Evolutionary conservation across 2,113 vertebrate genomes (phyloP).

Genomic region (Chaetura pelagica): DNA sequence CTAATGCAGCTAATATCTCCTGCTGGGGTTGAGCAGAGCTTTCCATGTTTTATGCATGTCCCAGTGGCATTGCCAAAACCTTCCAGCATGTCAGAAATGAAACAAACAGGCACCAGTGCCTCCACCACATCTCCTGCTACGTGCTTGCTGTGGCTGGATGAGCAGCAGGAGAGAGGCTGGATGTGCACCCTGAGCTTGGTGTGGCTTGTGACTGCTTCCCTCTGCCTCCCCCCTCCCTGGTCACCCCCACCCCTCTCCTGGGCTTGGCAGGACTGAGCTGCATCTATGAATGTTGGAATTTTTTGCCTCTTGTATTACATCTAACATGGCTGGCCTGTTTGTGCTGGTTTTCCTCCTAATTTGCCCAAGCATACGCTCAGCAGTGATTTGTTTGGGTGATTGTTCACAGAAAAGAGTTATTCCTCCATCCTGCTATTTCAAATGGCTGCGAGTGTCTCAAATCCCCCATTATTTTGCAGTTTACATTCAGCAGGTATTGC

Average conservation of each 20-base stretch:
- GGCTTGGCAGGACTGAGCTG: not conserved
- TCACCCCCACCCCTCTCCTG: not conserved
- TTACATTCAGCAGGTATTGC: not conserved
- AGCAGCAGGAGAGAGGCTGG: not conserved
- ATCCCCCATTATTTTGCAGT: not conserved
- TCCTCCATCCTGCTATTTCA: not conserved
- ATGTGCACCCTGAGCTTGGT: rapidly evolving
- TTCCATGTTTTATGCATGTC: not conserved
- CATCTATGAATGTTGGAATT: rapidly evolving
- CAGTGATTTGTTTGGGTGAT: not conserved
- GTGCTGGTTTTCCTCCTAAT: not conserved
- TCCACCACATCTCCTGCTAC: not conserved
- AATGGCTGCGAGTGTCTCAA: not conserved
- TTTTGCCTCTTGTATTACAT: not conserved
- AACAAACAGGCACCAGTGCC: rapidly evolving
- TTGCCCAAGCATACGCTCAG: not conserved
- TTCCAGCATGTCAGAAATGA: rapidly evolving
- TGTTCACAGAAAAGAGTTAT: not conserved
- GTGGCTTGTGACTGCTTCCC: not conserved
- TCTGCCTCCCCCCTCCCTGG: not conserved
- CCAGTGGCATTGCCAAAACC: not conserved
- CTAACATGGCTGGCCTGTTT: rapidly evolving
- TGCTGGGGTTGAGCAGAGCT: not conserved
- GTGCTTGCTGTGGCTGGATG: not conserved
- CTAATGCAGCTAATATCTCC: not conserved